Evolutionary conservation across 2,113 vertebrate genomes (phyloP).

Genomic region (Phrynosoma blainvillii): DNA sequence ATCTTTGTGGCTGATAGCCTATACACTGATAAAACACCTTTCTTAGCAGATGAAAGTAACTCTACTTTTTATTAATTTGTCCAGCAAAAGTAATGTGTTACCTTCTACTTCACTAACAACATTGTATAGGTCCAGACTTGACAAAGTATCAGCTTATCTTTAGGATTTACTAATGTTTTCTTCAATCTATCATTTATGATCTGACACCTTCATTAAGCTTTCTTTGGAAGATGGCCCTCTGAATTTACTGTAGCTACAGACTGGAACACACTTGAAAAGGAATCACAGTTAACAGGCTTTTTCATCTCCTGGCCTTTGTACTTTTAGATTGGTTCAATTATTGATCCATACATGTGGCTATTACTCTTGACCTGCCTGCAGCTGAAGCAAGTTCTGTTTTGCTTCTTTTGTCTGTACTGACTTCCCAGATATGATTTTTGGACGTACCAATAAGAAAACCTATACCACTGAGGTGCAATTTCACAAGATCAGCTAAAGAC

Average conservation of each 20-base stretch:
- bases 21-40: background rate
- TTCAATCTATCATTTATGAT: constrained; percentile 23
- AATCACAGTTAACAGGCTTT: constrained; percentile 21
- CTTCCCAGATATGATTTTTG: constrained; percentile 1
- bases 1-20: background rate
- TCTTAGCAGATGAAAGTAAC: constrained; percentile 21
- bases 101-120: background rate
- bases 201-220: constrained; percentile 32
- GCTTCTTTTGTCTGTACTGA: constrained; percentile 7
- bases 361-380: constrained; percentile 29
- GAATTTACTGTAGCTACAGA: background rate
- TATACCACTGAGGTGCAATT: background rate
- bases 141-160: constrained; percentile 16
- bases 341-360: background rate
- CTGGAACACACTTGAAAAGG: constrained; percentile 30
- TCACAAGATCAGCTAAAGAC: background rate
- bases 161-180: constrained; percentile 20
- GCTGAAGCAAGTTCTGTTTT: background rate
- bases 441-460: background rate
- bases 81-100: constrained; percentile 27
- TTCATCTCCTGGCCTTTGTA: constrained; percentile 21
- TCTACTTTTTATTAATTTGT: constrained; percentile 43
- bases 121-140: background rate
- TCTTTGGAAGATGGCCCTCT: constrained; percentile 37
- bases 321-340: constrained; percentile 15